Conservation (phyloP, 1,140 invertebrate species). For the Leptinotarsa texana region DNA sequence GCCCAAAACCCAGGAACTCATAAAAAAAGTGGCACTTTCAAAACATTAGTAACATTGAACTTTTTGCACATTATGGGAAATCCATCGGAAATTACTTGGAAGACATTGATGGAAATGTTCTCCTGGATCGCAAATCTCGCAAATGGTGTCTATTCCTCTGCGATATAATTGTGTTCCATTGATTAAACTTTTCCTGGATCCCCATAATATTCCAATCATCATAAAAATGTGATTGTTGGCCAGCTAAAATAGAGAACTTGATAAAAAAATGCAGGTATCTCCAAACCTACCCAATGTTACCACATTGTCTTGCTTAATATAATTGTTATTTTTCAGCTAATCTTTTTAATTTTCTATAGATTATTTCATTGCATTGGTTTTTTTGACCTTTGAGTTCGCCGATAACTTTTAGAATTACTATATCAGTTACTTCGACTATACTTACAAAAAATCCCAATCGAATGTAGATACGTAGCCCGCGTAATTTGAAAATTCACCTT, state of each 20-base stretch:
- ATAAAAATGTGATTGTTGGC: slow-evolving; percentile 84
- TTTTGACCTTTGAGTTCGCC: too few species aligned
- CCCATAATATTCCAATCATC: slow-evolving; percentile 74
- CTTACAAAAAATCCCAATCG: too few species aligned
- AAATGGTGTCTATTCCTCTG: slow-evolving; percentile 94
- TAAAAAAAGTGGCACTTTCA: background rate
- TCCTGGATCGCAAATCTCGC: slow-evolving; percentile 93
- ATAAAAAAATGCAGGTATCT: slow-evolving; percentile 62
- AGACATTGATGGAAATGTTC: slow-evolving; percentile 89
- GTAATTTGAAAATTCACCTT: too few species aligned
- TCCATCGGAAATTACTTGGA: slow-evolving; percentile 92
- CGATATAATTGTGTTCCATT: slow-evolving; percentile 95
- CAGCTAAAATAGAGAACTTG: slow-evolving; percentile 70
- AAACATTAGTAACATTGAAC: slow-evolving; percentile 65
- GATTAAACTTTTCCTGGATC: slow-evolving; percentile 72
- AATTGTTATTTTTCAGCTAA: too few species aligned
- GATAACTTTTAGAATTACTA: too few species aligned
- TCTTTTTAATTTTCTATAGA: too few species aligned
- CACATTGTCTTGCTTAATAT: too few species aligned
- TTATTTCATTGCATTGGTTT: too few species aligned
- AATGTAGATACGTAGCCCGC: too few species aligned
- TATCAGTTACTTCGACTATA: too few species aligned
- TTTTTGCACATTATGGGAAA: slow-evolving; percentile 94
- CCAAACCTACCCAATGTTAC: too few species aligned
- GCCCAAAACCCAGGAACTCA: too few species aligned